Conservation (phyloP, 2,797 vertebrate species). For the Aphelocoma californica region DNA sequence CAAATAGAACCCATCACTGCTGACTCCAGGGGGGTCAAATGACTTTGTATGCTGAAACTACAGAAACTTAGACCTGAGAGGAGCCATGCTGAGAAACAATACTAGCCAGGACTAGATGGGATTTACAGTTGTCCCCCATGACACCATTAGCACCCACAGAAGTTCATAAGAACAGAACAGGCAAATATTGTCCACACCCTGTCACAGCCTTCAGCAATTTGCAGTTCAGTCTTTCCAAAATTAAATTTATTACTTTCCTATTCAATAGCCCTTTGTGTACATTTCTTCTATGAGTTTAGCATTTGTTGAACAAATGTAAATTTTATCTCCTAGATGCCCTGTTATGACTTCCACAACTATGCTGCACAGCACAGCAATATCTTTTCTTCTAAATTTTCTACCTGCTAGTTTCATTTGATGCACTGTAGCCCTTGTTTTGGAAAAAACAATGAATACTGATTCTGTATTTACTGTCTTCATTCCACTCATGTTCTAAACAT, state of each 20-base stretch:
- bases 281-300: background rate
- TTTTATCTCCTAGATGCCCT: background rate
- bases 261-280: background rate
- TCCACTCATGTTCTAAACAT: constrained; percentile 7
- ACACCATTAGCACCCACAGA: background rate
- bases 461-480: background rate
- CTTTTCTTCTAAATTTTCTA: background rate
- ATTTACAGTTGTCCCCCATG: background rate
- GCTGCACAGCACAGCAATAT: background rate
- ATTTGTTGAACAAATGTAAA: background rate
- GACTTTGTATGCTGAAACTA: background rate
- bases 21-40: background rate
- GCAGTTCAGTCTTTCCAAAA: background rate
- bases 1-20: background rate
- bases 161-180: background rate
- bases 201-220: background rate
- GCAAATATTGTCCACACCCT: background rate
- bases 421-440: background rate
- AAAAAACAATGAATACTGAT: background rate
- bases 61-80: background rate
- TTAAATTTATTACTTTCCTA: background rate
- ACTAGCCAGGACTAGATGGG: background rate
- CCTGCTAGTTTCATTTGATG: background rate
- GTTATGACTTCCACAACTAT: background rate
- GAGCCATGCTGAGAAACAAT: background rate